A percentile compares a stretch with the other conserved stretches of the same genome.
Evolutionary conservation across 1,140 invertebrate genomes (phyloP).

Genomic region (Bombus vancouverensis): DNA sequence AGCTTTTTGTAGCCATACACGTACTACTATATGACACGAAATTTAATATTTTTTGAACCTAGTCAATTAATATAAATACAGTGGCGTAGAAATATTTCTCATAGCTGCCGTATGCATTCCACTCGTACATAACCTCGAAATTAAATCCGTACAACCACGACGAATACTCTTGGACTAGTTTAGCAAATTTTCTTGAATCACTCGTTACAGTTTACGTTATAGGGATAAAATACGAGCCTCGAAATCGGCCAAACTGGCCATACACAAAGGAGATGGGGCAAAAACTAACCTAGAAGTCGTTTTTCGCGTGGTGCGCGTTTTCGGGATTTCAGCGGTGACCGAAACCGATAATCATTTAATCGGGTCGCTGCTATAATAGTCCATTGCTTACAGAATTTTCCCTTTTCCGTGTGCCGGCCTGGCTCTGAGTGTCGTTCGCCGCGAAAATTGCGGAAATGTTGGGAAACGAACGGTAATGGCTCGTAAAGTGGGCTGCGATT

Average conservation of each 20-base stretch:
- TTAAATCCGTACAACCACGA: too few relatives aligned
- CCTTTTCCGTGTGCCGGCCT: background rate
- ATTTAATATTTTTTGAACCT: too few relatives aligned
- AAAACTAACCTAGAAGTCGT: background rate
- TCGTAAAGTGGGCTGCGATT: slow-evolving; percentile 9
- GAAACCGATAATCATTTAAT: slow-evolving; percentile 9
- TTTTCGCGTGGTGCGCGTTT: background rate
- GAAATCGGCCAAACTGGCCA: too few relatives aligned
- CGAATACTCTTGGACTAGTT: too few relatives aligned
- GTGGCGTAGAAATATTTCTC: too few relatives aligned
- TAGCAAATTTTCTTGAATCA: background rate
- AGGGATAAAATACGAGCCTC: background rate
- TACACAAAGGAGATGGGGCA: too few relatives aligned
- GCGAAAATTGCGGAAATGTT: slow-evolving; percentile 16
- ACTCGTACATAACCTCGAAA: too few relatives aligned
- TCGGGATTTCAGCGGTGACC: background rate
- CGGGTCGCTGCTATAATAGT: background rate
- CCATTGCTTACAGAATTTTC: slow-evolving; percentile 12
- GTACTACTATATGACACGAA: too few relatives aligned
- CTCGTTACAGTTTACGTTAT: too few relatives aligned
- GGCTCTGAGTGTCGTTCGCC: background rate
- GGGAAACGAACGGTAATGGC: slow-evolving; percentile 21
- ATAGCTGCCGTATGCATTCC: too few relatives aligned
- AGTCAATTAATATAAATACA: too few relatives aligned
- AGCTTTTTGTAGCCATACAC: too few relatives aligned